These are phyloP conservation scores for Typhlichthys eigenmanni DNA, from an alignment of 2,797 vertebrate genomes.

Conservation along the genomic window DNA sequence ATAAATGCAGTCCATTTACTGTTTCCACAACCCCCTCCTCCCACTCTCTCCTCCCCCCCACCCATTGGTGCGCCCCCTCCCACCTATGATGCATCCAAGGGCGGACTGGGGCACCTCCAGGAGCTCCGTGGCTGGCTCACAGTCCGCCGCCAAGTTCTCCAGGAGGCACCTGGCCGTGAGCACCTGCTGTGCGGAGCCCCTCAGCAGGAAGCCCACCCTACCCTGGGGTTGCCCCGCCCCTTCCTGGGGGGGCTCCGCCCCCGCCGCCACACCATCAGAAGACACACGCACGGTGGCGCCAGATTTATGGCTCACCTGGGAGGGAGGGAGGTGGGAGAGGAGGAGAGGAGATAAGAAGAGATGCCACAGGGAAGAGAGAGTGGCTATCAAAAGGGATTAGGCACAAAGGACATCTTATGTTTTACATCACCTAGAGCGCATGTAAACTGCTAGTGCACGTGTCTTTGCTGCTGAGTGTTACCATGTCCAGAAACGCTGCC, in stretches of 20 bases:
- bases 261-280: slow-evolving; percentile 36
- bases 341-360: background rate
- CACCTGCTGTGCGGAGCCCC: slow-evolving; percentile 83
- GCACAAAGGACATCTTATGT: too few relatives aligned
- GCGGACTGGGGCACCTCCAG: slow-evolving; percentile 82
- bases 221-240: slow-evolving; percentile 47
- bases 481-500: slow-evolving; percentile 70
- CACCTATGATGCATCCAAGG: slow-evolving; percentile 90
- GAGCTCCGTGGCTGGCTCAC: slow-evolving; percentile 70
- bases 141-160: slow-evolving; percentile 79
- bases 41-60: too few relatives aligned
- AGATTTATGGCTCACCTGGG: slow-evolving; percentile 81
- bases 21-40: too few relatives aligned
- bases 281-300: slow-evolving; percentile 76
- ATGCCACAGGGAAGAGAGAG: too few relatives aligned
- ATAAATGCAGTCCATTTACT: too few relatives aligned
- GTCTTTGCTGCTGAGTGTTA: slow-evolving; percentile 46
- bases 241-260: slow-evolving; percentile 44
- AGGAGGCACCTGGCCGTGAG: slow-evolving; percentile 81
- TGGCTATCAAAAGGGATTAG: too few relatives aligned
- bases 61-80: background rate
- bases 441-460: background rate
- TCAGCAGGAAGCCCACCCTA: slow-evolving; percentile 77
- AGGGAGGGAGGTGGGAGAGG: slow-evolving; percentile 12
- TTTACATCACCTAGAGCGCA: too few relatives aligned